A percentile compares a stretch with the other conserved stretches of the same genome.
Evolutionary conservation across 2,888 invertebrate genomes (phyloP).

Genomic region (Chymomyza amoena): DNA sequence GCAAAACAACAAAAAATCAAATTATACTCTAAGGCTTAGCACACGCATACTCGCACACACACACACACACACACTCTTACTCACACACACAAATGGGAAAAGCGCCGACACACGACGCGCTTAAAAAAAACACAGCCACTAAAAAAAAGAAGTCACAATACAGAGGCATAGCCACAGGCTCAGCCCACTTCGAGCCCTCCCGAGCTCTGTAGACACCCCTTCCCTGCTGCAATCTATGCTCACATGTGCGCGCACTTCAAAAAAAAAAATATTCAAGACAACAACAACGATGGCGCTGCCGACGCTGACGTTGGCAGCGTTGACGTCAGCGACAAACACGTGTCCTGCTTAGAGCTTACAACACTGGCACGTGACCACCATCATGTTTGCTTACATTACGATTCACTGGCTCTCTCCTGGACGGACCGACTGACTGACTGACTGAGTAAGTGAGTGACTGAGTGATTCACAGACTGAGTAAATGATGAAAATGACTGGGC

Average conservation of each 20-base stretch:
- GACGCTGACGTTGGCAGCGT: background rate
- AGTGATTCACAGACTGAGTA: constrained; percentile 46
- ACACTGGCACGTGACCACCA: constrained; percentile 77
- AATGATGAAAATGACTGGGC: constrained; percentile 56
- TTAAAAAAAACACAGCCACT: constrained; percentile 16
- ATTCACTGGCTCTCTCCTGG: constrained; percentile 46
- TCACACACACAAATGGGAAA: constrained; percentile 1
- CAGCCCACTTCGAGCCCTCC: constrained; percentile 20
- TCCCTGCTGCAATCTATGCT: constrained; percentile 11
- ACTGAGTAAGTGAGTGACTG: background rate
- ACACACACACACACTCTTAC: background rate
- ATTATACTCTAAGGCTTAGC: constrained; percentile 67
- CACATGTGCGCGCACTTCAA: constrained; percentile 47
- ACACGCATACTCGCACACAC: constrained; percentile 7
- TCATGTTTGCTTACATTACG: constrained; percentile 78
- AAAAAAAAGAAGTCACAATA: constrained; percentile 44
- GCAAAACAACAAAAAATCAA: constrained; percentile 57
- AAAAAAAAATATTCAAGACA: constrained; percentile 18
- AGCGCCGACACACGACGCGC: constrained; percentile 42
- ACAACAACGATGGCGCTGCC: background rate
- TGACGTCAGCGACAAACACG: constrained; percentile 59
- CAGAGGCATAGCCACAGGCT: constrained; percentile 21
- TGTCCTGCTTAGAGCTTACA: constrained; percentile 73
- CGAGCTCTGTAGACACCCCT: background rate
- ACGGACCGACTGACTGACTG: background rate